These are phyloP conservation scores for Cremastinae sp. DNA, from an alignment of 2,888 invertebrate genomes.

Conservation along the genomic window DNA sequence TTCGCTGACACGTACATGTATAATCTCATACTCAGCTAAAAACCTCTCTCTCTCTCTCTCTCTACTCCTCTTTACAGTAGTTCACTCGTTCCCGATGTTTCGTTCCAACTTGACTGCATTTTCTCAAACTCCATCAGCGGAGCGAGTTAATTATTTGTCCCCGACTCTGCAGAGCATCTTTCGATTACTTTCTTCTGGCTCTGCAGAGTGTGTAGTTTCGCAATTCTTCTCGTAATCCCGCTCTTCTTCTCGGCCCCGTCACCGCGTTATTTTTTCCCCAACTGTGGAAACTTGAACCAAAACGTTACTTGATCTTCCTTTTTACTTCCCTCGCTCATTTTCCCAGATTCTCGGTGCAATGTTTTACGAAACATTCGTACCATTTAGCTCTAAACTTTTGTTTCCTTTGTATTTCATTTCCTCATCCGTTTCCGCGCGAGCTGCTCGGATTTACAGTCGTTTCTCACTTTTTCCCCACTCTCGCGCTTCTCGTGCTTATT, in stretches of 20 bases:
- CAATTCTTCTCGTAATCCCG: not conserved
- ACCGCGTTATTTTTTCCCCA: conserved; percentile 10
- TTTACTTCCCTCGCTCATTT: conserved; percentile 9
- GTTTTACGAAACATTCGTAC: conserved; percentile 34
- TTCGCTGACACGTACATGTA: not conserved
- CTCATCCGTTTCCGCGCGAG: conserved; percentile 12
- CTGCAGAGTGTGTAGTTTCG: not conserved
- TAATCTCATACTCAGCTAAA: not conserved
- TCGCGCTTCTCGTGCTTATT: conserved; percentile 2
- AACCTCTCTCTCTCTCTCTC: not conserved
- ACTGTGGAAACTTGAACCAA: conserved; percentile 17
- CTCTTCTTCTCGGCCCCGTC: conserved; percentile 1
- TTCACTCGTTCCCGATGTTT: conserved; percentile 33
- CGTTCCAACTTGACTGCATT: conserved; percentile 23
- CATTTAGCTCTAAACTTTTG: conserved; percentile 34
- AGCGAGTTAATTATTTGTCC: conserved; percentile 37
- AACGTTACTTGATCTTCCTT: not conserved
- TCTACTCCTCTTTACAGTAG: conserved; percentile 18
- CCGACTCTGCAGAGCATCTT: conserved; percentile 28
- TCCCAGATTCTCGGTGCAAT: not conserved
- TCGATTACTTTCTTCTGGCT: conserved; percentile 32
- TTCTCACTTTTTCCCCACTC: conserved; percentile 18
- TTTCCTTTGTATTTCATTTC: conserved; percentile 12
- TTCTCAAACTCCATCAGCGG: conserved; percentile 9
- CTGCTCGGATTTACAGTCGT: conserved; percentile 1